Conservation (phyloP, 2,888 invertebrate species). For the Leucoma salicis region DNA sequence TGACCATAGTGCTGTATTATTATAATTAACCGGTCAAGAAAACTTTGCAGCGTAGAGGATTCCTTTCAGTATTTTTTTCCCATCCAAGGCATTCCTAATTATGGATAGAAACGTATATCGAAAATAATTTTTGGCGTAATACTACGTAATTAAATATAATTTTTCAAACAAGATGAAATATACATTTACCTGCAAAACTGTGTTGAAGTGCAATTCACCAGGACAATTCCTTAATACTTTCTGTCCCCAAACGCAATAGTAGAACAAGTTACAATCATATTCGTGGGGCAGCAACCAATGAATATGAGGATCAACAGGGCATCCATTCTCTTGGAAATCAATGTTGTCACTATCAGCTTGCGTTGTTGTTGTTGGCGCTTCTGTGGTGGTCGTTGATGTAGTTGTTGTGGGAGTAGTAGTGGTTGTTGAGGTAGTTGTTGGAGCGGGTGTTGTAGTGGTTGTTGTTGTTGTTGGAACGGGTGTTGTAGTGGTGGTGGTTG, state of each 20-base stretch:
- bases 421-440: constrained; percentile 11
- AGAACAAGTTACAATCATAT: constrained; percentile 56
- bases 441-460: constrained; percentile 12
- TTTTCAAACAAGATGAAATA: constrained; percentile 23
- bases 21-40: too few species aligned
- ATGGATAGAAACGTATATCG: too few species aligned
- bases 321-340: constrained; percentile 56
- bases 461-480: constrained; percentile 12
- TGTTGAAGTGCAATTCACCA: constrained; percentile 49
- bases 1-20: too few species aligned
- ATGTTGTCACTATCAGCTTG: constrained; percentile 14
- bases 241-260: constrained; percentile 63
- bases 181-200: constrained; percentile 41
- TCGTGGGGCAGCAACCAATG: constrained; percentile 63
- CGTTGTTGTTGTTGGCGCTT: constrained; percentile 10
- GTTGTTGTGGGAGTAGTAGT: constrained; percentile 10
- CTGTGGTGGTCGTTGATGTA: constrained; percentile 15
- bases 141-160: too few species aligned
- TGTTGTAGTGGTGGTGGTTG: constrained; percentile 10
- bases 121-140: too few species aligned
- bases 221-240: constrained; percentile 44
- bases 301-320: constrained; percentile 53
- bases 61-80: too few species aligned
- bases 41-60: too few species aligned
- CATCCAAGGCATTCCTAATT: too few species aligned